Evolutionary conservation across 2,113 vertebrate genomes (phyloP), one percentile per base, ranked within the genome.

Genomic region (Anguilla rostrata): DNA sequence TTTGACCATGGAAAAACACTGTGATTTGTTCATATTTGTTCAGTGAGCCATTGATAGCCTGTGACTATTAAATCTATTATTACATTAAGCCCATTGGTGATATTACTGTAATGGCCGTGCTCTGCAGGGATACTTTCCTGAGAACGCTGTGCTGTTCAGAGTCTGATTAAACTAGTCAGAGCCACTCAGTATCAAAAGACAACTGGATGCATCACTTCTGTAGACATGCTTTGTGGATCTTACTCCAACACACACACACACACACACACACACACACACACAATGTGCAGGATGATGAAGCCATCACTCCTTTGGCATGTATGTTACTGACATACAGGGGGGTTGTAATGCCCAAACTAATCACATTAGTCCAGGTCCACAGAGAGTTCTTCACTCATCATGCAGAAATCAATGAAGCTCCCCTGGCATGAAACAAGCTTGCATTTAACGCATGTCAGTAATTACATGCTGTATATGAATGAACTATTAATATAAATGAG

Each of bases 401-500:
- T 26, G 60, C 6, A 20, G 56, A 86, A 86, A 66, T 82, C 78
- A 81, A 82, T 82, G 60, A 60, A 63, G 39, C 22, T 83, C 53
- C 78, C 22, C 22, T n/a, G n/a, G 26, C 16, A 41, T 79, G 75
- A 85, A 85, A 85, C 22, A 78, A 34, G 71, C 40, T 82, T 49
- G 41, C 26, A 41, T 82, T 82, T 82, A 29, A 82, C 43, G 81
- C 75, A 81, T 80, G 34, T 81, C 46, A 53, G 49, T 80, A 56
- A 79, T 85, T 85, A 80, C 43, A 78, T 9, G 1, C 15, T 3
- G 8, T 85, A 79, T 85, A 79, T 79, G 78, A 85, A 85, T 79
- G 7, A 56, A 29, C 71, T 39, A 85, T 85, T 53, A 56, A 85
- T 85, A 34, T 15, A 79, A 80, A 85, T 79, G 84, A 79, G 84